These are phyloP conservation scores for Oryzias celebensis DNA, from an alignment of 2,113 vertebrate species.

Conservation along the genomic window DNA sequence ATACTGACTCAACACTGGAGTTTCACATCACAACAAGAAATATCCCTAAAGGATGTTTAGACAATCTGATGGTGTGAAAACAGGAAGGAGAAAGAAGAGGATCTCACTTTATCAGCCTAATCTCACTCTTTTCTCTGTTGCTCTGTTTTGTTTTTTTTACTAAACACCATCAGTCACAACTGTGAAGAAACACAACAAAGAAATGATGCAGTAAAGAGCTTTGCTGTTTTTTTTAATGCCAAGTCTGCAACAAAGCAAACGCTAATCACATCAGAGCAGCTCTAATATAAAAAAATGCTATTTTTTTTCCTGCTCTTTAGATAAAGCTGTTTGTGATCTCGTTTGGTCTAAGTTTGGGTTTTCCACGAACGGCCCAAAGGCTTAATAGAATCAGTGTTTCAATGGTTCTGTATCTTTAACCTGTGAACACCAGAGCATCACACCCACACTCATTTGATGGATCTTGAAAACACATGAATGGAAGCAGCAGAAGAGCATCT, in stretches of 20 bases:
- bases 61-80: too few species aligned
- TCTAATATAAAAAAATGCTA: background rate
- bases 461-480: background rate
- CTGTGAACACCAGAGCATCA: too few species aligned
- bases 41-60: too few species aligned
- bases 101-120: too few species aligned
- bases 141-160: too few species aligned
- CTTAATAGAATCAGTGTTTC: background rate
- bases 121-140: too few species aligned
- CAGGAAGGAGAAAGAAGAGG: too few species aligned
- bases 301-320: background rate
- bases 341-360: background rate
- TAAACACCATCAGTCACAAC: background rate
- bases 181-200: conserved; percentile 7
- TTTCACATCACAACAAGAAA: too few species aligned
- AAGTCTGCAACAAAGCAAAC: background rate
- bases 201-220: conserved; percentile 1
- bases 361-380: background rate
- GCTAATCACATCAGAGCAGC: conserved; percentile 17
- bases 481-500: background rate
- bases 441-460: background rate
- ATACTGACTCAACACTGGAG: too few species aligned
- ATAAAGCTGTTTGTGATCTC: conserved; percentile 7
- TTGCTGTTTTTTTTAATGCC: background rate
- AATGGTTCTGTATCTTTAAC: too few species aligned